phyloP scores from a whole-genome alignment of 1,140 invertebrate species.

The Hypothenemus hampei region DNA sequence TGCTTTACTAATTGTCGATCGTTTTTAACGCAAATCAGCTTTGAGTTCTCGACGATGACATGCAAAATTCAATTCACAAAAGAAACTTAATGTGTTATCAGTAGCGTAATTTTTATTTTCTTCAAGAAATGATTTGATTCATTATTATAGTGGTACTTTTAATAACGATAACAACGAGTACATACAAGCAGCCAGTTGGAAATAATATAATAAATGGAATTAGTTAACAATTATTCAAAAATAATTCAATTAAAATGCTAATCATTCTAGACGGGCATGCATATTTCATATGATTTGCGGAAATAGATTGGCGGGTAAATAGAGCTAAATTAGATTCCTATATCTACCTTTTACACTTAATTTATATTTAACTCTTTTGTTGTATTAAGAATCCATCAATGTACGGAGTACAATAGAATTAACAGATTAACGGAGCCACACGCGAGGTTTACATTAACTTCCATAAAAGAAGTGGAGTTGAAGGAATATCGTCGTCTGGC shows the following conservation, averaged over 20 bases:
- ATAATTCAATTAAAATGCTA: conserved; percentile 20
- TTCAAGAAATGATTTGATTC: no score
- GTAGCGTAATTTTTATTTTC: no score
- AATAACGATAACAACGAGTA: no score
- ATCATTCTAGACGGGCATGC: conserved; percentile 1
- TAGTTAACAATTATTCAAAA: conserved; percentile 15
- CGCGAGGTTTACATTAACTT: conserved; percentile 16
- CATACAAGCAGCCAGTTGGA: no score
- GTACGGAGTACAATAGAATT: conserved; percentile 9
- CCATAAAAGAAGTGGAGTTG: conserved; percentile 9
- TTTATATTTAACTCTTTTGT: not conserved
- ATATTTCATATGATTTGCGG: conserved; percentile 11
- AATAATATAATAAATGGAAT: conserved; percentile 11
- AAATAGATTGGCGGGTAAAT: conserved; percentile 13
- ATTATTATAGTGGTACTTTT: no score
- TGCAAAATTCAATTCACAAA: no score
- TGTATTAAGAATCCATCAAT: conserved; percentile 9
- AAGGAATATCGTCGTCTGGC: conserved; percentile 5
- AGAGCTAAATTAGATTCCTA: conserved; percentile 1
- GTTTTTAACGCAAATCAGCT: no score
- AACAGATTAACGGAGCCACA: conserved; percentile 6
- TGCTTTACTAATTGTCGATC: conserved; percentile 12
- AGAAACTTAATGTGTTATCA: no score
- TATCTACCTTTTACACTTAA: conserved; percentile 11
- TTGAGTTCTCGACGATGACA: no score